Percentiles rank a stretch among this genome's conserved stretches.
These are phyloP conservation scores for Siniperca chuatsi DNA, from an alignment of 2,113 vertebrate genomes.

Conservation along the genomic window DNA sequence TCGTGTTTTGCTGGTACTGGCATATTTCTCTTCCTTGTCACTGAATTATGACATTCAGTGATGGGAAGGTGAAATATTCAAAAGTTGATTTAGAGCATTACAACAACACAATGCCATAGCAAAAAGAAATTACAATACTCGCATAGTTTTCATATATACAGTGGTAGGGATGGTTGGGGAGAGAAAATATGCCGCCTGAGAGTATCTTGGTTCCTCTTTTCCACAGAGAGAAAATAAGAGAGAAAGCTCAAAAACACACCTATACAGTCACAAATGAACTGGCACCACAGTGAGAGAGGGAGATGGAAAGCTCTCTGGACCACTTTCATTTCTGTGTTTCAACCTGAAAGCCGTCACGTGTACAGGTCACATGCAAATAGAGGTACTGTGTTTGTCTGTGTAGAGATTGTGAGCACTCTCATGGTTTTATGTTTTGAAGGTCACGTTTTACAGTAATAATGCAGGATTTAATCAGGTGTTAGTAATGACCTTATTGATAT, in stretches of 20 bases:
- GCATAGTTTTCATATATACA: not conserved
- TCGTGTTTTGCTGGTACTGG: not conserved
- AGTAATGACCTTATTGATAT: slow-evolving; percentile 21
- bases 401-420: slow-evolving; percentile 11
- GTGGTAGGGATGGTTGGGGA: not conserved
- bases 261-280: slow-evolving; percentile 39
- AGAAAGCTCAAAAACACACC: slow-evolving; percentile 13
- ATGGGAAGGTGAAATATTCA: not conserved
- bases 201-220: not conserved
- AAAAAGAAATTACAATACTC: not conserved
- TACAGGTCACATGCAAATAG: slow-evolving; percentile 32
- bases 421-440: slow-evolving; percentile 28
- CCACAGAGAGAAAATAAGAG: slow-evolving; percentile 12
- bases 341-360: slow-evolving; percentile 45
- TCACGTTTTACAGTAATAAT: slow-evolving; percentile 12
- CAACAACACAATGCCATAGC: not conserved
- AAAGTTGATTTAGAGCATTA: not conserved
- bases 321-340: slow-evolving; percentile 50
- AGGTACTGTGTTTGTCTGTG: slow-evolving; percentile 16
- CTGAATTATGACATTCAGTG: not conserved
- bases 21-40: not conserved
- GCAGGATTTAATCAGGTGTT: slow-evolving; percentile 8
- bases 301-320: slow-evolving; percentile 32
- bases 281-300: slow-evolving; percentile 12
- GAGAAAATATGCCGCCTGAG: slow-evolving; percentile 2